A percentile compares a stretch with the other conserved stretches of the same genome.
Evolutionary conservation across 2,113 vertebrate species (phyloP).

Genomic region (Apus apus): DNA sequence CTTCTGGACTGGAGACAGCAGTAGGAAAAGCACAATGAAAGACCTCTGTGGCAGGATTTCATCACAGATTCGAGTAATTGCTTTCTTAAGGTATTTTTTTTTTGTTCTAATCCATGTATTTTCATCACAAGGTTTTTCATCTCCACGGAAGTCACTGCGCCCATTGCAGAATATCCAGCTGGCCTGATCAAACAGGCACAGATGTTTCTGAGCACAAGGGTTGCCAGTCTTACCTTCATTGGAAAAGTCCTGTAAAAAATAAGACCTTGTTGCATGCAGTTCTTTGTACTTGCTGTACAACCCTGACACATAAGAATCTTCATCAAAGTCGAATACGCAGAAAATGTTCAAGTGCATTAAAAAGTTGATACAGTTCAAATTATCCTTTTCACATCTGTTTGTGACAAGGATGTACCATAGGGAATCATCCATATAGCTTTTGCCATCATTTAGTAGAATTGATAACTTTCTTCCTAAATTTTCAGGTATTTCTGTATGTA

Average conservation of each 20-base stretch:
- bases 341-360: conserved; percentile 81
- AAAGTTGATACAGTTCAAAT: conserved; percentile 75
- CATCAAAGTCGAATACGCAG: conserved; percentile 86
- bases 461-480: conserved; percentile 80
- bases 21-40: conserved; percentile 81
- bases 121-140: conserved; percentile 77
- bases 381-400: conserved; percentile 74
- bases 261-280: conserved; percentile 71
- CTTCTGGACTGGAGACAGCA: conserved; percentile 77
- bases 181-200: conserved; percentile 79
- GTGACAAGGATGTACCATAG: conserved; percentile 82
- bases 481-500: conserved; percentile 12
- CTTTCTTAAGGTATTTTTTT: conserved; percentile 75
- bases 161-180: conserved; percentile 91
- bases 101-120: conserved; percentile 81
- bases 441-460: conserved; percentile 77
- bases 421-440: conserved; percentile 78
- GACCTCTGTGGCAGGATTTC: conserved; percentile 76
- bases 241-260: conserved; percentile 78
- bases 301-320: conserved; percentile 78
- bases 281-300: conserved; percentile 76
- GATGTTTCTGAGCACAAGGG: conserved; percentile 56
- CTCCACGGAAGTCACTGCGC: conserved; percentile 76
- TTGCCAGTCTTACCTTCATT: conserved; percentile 41
- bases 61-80: conserved; percentile 80